A percentile compares a stretch with the other conserved stretches of the same genome.
Evolutionary conservation across 2,113 vertebrate species (phyloP).

Genomic region (human): GRCh38 chr12:87328501-87329000

Average conservation of each 20-base stretch:
- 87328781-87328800: not conserved
- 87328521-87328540: conserved; percentile 48
- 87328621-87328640: conserved; percentile 26
- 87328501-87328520: conserved; percentile 42
- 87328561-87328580: conserved; percentile 4
- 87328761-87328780: not conserved
- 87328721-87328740: not conserved
- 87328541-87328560: conserved; percentile 21
- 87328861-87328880: not conserved
- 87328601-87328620: not conserved
- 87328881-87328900: not conserved
- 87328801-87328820: not conserved
- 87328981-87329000: not conserved
- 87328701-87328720: not conserved
- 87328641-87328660: conserved; percentile 5
- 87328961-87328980: not conserved
- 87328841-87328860: not conserved
- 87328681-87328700: conserved; percentile 43
- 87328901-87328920: not conserved
- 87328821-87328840: not conserved
- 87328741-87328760: not conserved
- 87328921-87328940: conserved; percentile 33
- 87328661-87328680: not conserved
- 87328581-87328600: conserved; percentile 32
- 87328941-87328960: not conserved